Conservation (phyloP, 2,113 vertebrate genomes). For the Protomyctophum bolini region DNA sequence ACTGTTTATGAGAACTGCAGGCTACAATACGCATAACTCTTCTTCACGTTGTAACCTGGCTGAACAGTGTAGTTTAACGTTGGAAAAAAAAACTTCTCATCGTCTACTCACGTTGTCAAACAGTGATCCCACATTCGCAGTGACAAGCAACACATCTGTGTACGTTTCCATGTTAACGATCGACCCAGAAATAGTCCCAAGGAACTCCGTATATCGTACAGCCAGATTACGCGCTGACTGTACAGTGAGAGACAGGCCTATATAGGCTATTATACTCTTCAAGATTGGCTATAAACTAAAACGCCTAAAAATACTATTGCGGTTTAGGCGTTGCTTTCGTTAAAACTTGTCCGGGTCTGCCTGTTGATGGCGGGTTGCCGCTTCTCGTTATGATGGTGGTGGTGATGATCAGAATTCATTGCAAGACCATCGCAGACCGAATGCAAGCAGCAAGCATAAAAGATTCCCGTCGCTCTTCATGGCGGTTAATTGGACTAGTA, state of each 20-base stretch:
- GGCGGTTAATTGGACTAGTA: constrained; percentile 62
- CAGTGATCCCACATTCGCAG: constrained; percentile 83
- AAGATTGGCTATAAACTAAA: constrained; percentile 10
- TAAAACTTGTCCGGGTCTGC: constrained; percentile 21
- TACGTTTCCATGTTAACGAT: constrained; percentile 71
- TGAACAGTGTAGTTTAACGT: too few relatives aligned
- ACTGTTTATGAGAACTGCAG: too few relatives aligned
- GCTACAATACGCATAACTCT: too few relatives aligned
- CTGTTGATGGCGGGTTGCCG: constrained; percentile 37
- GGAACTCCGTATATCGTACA: constrained; percentile 39
- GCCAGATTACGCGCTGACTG: constrained; percentile 8
- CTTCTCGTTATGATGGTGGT: constrained; percentile 14
- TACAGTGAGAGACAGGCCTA: not conserved
- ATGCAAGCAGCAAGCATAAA: not conserved
- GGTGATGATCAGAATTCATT: constrained; percentile 24
- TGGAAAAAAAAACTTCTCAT: not conserved
- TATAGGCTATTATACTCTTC: not conserved
- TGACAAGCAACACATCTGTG: constrained; percentile 79
- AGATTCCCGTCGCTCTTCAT: constrained; percentile 43
- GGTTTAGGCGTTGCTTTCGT: constrained; percentile 9
- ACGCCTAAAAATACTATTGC: not conserved
- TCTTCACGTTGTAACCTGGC: too few relatives aligned
- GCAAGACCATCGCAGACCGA: constrained; percentile 28
- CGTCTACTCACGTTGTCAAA: constrained; percentile 82
- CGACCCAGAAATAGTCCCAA: constrained; percentile 42